Base-by-base conservation (phyloP, 2,797 vertebrate species). In the Clarias fuscus region DNA sequence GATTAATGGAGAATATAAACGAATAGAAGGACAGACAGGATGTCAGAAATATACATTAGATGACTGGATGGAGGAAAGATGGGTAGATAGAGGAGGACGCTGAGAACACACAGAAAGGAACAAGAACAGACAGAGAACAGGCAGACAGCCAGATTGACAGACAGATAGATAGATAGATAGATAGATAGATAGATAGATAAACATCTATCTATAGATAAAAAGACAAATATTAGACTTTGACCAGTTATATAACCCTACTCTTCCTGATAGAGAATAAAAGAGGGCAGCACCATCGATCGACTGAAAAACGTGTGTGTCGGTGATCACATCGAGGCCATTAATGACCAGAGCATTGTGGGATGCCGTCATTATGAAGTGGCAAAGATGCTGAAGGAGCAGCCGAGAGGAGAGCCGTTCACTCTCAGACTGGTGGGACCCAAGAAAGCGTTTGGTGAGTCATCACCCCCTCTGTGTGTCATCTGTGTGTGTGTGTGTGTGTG, bases 301-400 rank as follows among this genome's bases (percentile, higher is more conserved):
- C 92, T 98, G 80, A 95, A 97, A 90, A 92, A 92, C 0, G 98
- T 99, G 5, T 96, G 96, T 0, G 97, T 99, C n/a, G 98, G 98
- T 0, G 98, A 99, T 93, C 97, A 98, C 94, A 99, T 99, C 0
- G 98, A 99, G 90, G 98, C 98, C 92, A 98, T 99, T 92, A 99
- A 99, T 0, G 97, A 98, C 91, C 97, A 98, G 90, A 98, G 96
- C 88, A 99, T 99, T 4, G 98, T 99, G 0, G 98, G 98, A 79
- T 99, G 98, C 91, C 96, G 98, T 24, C 98, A 99, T 92, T 99
- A 99, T 0, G 98, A 99, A 91, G 98, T 99, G 73, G 98, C 98
- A 20, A 97, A 97, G 91, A 99, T 99, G 97, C 94, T 99, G 17
- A 97, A 99, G 24, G 98, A 99, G 90, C 96, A 99, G 88, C 95